Evolutionary conservation across 2,797 vertebrate species (phyloP), one percentile per base, ranked within the genome.

Genomic region (Tarsius wallacei): DNA sequence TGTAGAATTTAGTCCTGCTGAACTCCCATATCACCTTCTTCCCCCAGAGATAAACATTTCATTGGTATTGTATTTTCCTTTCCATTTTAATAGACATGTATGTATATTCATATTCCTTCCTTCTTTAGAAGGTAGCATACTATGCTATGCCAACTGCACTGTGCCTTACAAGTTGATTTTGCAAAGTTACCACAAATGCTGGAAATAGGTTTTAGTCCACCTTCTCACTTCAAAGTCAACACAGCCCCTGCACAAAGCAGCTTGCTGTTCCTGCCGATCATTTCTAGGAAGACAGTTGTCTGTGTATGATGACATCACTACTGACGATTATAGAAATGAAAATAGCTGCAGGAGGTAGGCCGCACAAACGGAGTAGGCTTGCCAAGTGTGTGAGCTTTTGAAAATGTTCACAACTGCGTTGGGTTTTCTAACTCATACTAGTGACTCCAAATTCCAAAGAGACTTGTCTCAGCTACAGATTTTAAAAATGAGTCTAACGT

Each of bases 361-460:
- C 47, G 28, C 36, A 26, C 26, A 70, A 81, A 61, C 28, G 15
- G 24, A 42, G 5, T 36, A 80, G 77, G 33, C 88, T 73, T 91
- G 7, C 14, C 73, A 90, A 53, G 14, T 66, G 11, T 76, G 16
- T 36, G 36, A 53, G 11, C 15, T 42, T 80, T 81, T 61, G 28
- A 70, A 87, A 95, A 83, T 31, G n/a, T 22, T 28, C 13, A 76
- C 36, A 66, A 57, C 17, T 87, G 82, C 86, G 22, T 59, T 5
- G 2, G 16, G 13, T 91, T 94, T 24, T 91, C 76, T 64, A 49
- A 84, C 2, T 70, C 22, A 81, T 12, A 31, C 8, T 53, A 94
- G 42, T 87, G 31, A 71, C 61, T 95, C 33, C 47, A 84, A 28
- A 85, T 91, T 94, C 31, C 63, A 78, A 90, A 90, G 66, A 87